Percentiles rank a stretch among this genome's conserved stretches.
Conservation (phyloP, 1,140 invertebrate genomes). For the Carcinoscorpius rotundicauda region DNA sequence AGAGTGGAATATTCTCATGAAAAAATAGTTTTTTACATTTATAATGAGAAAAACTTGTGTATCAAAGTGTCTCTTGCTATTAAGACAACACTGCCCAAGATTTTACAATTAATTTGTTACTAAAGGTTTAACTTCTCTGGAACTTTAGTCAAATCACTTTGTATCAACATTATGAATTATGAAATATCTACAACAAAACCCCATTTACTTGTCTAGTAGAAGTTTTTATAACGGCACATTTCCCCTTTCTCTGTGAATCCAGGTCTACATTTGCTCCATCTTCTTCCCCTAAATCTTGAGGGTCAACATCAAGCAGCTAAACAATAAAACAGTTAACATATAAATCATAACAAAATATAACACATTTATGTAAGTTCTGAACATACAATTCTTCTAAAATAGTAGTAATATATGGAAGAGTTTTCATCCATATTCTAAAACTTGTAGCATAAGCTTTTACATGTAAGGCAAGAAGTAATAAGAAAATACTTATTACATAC, state of each 20-base stretch:
- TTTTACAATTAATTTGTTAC: background rate
- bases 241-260: constrained; percentile 95
- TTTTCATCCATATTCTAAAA: background rate
- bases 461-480: too few relatives aligned
- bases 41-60: too few relatives aligned
- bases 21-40: too few relatives aligned
- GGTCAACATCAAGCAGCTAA: constrained; percentile 85
- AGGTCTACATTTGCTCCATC: constrained; percentile 98
- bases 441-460: too few relatives aligned
- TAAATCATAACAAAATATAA: background rate
- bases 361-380: too few relatives aligned
- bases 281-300: constrained; percentile 91
- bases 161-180: too few relatives aligned
- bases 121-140: background rate
- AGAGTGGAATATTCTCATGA: too few relatives aligned
- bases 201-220: constrained; percentile 69
- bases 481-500: too few relatives aligned
- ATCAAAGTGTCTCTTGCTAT: too few relatives aligned
- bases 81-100: background rate
- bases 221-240: constrained; percentile 99
- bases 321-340: constrained; percentile 14
- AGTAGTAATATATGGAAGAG: background rate
- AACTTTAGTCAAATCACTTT: too few relatives aligned
- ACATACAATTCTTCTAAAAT: background rate
- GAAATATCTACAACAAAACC: constrained; percentile 1